Conservation (phyloP, 2,888 invertebrate species). For the Drosophila neonasuta region DNA sequence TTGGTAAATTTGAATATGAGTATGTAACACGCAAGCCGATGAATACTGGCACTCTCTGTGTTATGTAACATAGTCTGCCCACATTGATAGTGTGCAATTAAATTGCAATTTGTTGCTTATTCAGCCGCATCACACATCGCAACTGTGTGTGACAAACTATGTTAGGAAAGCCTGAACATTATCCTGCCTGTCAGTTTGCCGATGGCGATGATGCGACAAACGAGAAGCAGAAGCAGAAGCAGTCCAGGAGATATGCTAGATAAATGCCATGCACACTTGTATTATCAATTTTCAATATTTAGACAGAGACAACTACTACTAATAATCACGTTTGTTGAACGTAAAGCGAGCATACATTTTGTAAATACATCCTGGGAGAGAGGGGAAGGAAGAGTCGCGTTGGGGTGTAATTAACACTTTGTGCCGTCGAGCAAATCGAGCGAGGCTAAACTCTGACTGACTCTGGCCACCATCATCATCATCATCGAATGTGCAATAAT, state of each 20-base stretch:
- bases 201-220: constrained; percentile 1
- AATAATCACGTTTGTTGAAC: constrained; percentile 70
- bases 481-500: constrained; percentile 63
- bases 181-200: constrained; percentile 32
- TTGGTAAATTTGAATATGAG: constrained; percentile 10
- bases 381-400: background rate
- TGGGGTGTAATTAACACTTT: constrained; percentile 67
- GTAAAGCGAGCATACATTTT: constrained; percentile 62
- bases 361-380: constrained; percentile 37
- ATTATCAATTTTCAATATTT: constrained; percentile 75
- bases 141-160: constrained; percentile 25
- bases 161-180: constrained; percentile 16
- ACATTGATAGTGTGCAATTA: constrained; percentile 41
- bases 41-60: constrained; percentile 8
- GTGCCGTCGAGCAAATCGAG: constrained; percentile 60
- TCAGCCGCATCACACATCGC: constrained; percentile 23
- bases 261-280: constrained; percentile 20
- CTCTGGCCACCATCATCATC: constrained; percentile 8
- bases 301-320: constrained; percentile 63
- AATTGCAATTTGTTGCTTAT: constrained; percentile 50
- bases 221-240: background rate
- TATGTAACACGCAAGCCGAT: background rate
- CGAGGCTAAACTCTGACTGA: constrained; percentile 56
- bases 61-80: background rate
- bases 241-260: constrained; percentile 1